These are phyloP conservation scores for Phoxinus dragarum DNA, from an alignment of 2,797 vertebrate species.

Conservation along the genomic window DNA sequence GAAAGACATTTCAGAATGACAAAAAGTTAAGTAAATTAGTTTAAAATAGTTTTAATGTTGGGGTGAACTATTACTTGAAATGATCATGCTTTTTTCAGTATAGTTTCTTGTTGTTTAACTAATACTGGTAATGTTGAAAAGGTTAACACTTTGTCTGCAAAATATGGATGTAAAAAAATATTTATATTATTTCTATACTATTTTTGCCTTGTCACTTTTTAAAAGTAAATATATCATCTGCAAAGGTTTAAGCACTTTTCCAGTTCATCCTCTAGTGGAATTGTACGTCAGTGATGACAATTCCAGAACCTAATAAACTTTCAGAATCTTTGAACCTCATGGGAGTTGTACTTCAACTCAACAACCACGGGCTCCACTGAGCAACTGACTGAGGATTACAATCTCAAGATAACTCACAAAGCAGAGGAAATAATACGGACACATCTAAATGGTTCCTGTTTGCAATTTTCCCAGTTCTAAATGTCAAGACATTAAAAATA, in stretches of 20 bases:
- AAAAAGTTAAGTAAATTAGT: too few relatives aligned
- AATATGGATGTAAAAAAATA: not conserved
- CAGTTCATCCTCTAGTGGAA: not conserved
- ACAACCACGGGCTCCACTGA: not conserved
- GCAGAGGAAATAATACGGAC: not conserved
- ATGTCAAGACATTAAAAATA: constrained; percentile 23
- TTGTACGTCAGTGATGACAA: constrained; percentile 4
- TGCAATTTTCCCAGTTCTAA: not conserved
- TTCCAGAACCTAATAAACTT: constrained; percentile 33
- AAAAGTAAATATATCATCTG: not conserved
- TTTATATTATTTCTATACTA: not conserved
- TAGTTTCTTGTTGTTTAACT: not conserved
- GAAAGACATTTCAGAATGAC: too few relatives aligned
- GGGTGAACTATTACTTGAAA: not conserved
- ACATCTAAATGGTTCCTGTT: constrained; percentile 30
- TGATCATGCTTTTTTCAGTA: too few relatives aligned
- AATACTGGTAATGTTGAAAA: not conserved
- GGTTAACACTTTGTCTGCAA: not conserved
- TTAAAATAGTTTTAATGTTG: not conserved
- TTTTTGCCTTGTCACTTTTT: not conserved
- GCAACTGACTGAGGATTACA: constrained; percentile 17
- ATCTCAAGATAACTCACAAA: constrained; percentile 24
- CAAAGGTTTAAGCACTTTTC: constrained; percentile 4
- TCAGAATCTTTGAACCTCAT: constrained; percentile 4
- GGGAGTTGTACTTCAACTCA: constrained; percentile 17